These are phyloP conservation scores for Aurelia sp. DNA, from an alignment of 30 jellyfish, hydroid and myxozoan genomes.

Conservation along the genomic window DNA sequence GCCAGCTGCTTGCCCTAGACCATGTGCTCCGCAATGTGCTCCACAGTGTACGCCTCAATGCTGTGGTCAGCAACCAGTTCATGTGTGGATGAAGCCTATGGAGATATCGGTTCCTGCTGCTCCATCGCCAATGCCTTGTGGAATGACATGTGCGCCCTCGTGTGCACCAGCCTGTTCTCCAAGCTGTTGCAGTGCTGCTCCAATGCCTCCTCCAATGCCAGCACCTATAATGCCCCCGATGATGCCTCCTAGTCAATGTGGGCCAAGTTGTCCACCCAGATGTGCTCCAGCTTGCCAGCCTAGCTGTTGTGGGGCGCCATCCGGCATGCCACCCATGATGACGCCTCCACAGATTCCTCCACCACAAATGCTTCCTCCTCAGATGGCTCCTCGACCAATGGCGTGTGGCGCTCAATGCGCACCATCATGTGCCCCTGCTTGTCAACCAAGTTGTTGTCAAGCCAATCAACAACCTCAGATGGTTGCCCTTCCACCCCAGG, in stretches of 20 bases:
- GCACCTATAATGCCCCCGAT: constrained; percentile 20
- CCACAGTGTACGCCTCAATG: constrained; percentile 49
- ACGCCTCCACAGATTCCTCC: constrained; percentile 33
- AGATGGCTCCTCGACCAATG: constrained; percentile 45
- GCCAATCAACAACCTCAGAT: constrained; percentile 39
- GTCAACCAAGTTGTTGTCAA: constrained; percentile 70
- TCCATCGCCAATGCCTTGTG: constrained; percentile 51
- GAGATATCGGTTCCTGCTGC: constrained; percentile 42
- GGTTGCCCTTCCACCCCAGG: constrained; percentile 56
- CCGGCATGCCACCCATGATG: background rate
- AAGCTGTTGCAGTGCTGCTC: constrained; percentile 43
- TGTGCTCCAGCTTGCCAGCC: constrained; percentile 37
- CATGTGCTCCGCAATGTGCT: constrained; percentile 58
- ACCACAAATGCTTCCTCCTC: constrained; percentile 39
- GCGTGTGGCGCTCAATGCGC: constrained; percentile 68
- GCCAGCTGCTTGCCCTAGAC: constrained; percentile 49
- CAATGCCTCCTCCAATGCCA: constrained; percentile 60
- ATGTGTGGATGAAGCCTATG: constrained; percentile 58
- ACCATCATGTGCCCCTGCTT: constrained; percentile 62
- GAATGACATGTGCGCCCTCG: constrained; percentile 45
- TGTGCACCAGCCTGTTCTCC: constrained; percentile 55
- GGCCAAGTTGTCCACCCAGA: constrained; percentile 39
- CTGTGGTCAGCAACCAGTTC: constrained; percentile 44
- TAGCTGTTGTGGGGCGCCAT: constrained; percentile 30
- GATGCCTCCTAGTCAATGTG: constrained; percentile 39